Percentiles rank a stretch among this genome's conserved stretches.
phyloP scores from a whole-genome alignment of 2,888 invertebrate species.

The Taphrorychus bicolor region DNA sequence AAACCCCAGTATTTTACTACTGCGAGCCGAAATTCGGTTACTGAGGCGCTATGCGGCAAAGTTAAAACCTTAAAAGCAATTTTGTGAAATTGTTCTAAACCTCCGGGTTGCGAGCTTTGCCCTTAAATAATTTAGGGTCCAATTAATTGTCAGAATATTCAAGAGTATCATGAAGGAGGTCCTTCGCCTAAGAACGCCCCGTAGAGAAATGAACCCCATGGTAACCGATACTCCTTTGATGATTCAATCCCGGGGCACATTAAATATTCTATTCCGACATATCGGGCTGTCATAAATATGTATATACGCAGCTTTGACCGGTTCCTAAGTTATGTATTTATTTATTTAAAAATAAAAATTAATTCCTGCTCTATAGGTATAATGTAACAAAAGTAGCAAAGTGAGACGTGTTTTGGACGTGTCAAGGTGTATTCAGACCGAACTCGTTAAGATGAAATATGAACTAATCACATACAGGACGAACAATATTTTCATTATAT shows the following conservation, averaged over 20 bases:
- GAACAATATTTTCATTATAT: conserved; percentile 10
- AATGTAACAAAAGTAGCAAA: not conserved
- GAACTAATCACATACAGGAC: conserved; percentile 10
- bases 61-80: conserved; percentile 1
- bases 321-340: conserved; percentile 22
- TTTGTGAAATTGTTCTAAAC: not conserved
- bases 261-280: conserved; percentile 15
- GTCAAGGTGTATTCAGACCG: conserved; percentile 22
- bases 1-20: not conserved
- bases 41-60: not conserved
- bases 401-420: not conserved
- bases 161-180: not conserved
- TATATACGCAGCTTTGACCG: conserved; percentile 4
- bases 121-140: not conserved
- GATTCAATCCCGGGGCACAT: conserved; percentile 15
- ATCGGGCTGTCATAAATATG: conserved; percentile 18
- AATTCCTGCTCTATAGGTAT: conserved; percentile 2
- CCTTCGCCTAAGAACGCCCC: conserved; percentile 5
- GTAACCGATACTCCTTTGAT: conserved; percentile 30
- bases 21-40: not conserved
- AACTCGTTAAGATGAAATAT: conserved; percentile 26
- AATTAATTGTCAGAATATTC: conserved; percentile 8
- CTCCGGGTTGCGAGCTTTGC: not conserved
- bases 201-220: conserved; percentile 16
- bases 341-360: conserved; percentile 11